A percentile compares a stretch with the other conserved stretches of the same genome.
Conservation (phyloP, 2,888 invertebrate genomes). For the Cloeon dipterum region DNA sequence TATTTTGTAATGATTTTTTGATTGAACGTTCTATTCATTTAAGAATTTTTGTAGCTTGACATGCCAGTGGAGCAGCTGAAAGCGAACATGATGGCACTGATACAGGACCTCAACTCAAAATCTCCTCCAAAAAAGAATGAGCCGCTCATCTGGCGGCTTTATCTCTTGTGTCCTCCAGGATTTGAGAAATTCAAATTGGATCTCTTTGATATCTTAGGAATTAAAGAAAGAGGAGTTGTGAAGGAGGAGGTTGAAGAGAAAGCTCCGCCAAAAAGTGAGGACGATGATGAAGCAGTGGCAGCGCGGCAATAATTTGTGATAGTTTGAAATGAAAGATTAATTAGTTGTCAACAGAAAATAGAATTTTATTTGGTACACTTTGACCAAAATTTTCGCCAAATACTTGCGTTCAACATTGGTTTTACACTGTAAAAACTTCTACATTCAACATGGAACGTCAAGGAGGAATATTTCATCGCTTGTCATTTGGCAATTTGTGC, state of each 20-base stretch:
- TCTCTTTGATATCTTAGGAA: conserved; percentile 12
- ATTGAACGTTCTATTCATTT: background rate
- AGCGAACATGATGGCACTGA: conserved; percentile 40
- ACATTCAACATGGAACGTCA: background rate
- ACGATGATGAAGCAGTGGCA: background rate
- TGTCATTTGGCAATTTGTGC: too few species aligned
- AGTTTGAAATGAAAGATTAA: background rate
- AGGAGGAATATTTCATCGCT: too few species aligned
- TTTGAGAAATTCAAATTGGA: conserved; percentile 43
- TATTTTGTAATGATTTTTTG: conserved; percentile 17
- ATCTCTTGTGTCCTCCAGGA: conserved; percentile 26
- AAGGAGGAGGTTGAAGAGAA: background rate
- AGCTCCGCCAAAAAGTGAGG: background rate
- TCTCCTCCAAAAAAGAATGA: conserved; percentile 42
- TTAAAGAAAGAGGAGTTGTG: background rate
- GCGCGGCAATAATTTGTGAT: background rate
- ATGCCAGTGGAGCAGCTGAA: conserved; percentile 48
- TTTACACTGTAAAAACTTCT: conserved; percentile 1
- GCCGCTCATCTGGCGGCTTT: conserved; percentile 41
- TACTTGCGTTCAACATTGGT: too few species aligned
- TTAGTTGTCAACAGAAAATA: conserved; percentile 1
- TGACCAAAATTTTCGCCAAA: background rate
- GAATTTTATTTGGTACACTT: background rate
- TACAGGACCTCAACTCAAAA: conserved; percentile 36
- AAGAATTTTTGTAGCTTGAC: conserved; percentile 27